Evolutionary conservation across 1,140 invertebrate species (phyloP), one percentile per base, ranked within the genome.

Genomic region (Stenopsyche tienmushanensis): DNA sequence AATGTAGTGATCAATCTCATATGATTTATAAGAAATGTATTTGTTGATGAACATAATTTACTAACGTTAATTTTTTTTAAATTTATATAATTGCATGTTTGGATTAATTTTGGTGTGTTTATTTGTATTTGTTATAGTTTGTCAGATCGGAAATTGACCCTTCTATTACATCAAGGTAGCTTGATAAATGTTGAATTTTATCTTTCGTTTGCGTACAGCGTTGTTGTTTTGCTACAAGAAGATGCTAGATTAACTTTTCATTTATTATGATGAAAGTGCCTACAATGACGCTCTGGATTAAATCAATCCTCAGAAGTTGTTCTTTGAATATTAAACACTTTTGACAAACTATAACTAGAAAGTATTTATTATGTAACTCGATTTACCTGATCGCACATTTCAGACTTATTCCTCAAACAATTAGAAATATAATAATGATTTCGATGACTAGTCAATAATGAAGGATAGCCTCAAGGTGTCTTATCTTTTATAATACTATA

Each of bases 381-480:
- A 34, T 34, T 7, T 34, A 13, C 29, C 29, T 47, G 18, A 47
- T 47, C 44, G 17, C 44, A 13, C 7, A 18, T 47, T 47, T 47
- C 44, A 47, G 44, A 47, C 44, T 15, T 8, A 47, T 47, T 47
- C 18, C 44, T 20, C 18, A 20, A 13, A 8, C 34, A 8, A 39
- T 39, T 39, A 8, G 7, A 39, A 8, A 39, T 39, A 39, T n/a
- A 7, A 34, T 34, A 34, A 34, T 34, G 29, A 7, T 34, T 34
- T 47, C 17, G 10, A 47, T 47, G 17, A 47, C 44, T 47, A 47
- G 44, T 47, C 44, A 47, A 47, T 47, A 47, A 8, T 8, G 17
- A 34, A 13, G 29, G 29, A 34, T 34, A 7, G 5, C 5, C 29
- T 34, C 29, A n/a, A n/a, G n/a, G n/a, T n/a, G n/a, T n/a, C n/a